Percentiles rank a stretch among this genome's conserved stretches.
phyloP scores from a whole-genome alignment of 2,113 vertebrate genomes.

The Thunnus thynnus region DNA sequence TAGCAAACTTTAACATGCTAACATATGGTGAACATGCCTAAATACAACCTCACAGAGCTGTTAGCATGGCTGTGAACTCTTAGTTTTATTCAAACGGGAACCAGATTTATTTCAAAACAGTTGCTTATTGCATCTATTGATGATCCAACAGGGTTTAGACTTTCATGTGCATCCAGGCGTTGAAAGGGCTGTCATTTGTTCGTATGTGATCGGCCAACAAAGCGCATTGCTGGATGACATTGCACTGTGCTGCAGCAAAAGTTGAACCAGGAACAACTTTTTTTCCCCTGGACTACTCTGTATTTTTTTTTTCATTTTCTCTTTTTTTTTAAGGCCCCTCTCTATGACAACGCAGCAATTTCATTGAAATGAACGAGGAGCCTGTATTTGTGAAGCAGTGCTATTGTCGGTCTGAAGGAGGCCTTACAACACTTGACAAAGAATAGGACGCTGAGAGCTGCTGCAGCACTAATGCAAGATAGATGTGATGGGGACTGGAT shows the following conservation, averaged over 20 bases:
- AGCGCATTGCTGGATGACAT: slow-evolving; percentile 2
- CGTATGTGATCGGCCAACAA: neutral
- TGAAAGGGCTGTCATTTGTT: neutral
- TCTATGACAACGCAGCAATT: slow-evolving; percentile 11
- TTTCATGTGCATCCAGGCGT: neutral
- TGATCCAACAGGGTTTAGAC: too few species aligned
- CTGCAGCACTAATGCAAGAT: slow-evolving; percentile 43
- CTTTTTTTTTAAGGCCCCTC: neutral
- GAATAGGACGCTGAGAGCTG: slow-evolving; percentile 39
- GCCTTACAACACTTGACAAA: slow-evolving; percentile 38
- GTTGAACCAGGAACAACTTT: slow-evolving; percentile 1
- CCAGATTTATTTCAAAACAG: neutral
- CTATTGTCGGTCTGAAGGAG: slow-evolving; percentile 25
- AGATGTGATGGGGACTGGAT: slow-evolving; percentile 45
- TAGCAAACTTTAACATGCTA: too few species aligned
- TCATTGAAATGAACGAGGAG: neutral
- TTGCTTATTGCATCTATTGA: neutral
- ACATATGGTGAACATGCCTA: too few species aligned
- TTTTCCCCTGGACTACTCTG: neutral
- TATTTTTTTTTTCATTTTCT: neutral
- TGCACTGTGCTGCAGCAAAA: neutral
- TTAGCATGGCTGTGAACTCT: neutral
- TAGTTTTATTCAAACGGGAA: neutral
- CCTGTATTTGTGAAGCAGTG: slow-evolving; percentile 20
- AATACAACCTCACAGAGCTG: neutral